phyloP scores from a whole-genome alignment of 2,888 invertebrate genomes.

The Biston stratarius region DNA sequence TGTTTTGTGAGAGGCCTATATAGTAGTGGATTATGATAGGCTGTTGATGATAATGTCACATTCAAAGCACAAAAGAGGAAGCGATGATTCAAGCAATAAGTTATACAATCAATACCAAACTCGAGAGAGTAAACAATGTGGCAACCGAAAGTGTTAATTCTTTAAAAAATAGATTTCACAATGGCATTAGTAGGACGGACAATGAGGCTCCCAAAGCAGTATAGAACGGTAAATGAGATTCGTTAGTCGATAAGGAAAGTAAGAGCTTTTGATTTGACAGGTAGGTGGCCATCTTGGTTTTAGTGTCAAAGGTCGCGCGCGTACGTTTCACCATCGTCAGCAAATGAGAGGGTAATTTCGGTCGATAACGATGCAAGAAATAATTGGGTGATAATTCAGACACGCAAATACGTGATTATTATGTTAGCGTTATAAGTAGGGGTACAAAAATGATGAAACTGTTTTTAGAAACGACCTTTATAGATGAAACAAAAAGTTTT shows the following conservation, averaged over 20 bases:
- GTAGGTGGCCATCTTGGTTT: slow-evolving; percentile 74
- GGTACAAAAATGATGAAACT: slow-evolving; percentile 33
- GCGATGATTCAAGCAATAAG: slow-evolving; percentile 37
- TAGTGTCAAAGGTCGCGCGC: slow-evolving; percentile 76
- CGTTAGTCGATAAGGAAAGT: slow-evolving; percentile 76
- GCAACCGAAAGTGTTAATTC: slow-evolving; percentile 61
- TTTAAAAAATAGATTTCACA: slow-evolving; percentile 60
- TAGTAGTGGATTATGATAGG: too few relatives aligned
- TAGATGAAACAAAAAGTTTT: background rate
- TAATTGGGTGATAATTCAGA: slow-evolving; percentile 64
- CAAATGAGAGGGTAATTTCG: slow-evolving; percentile 71
- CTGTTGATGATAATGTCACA: background rate
- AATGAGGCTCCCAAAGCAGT: slow-evolving; percentile 61
- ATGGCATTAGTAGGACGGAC: slow-evolving; percentile 60
- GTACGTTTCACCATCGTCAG: slow-evolving; percentile 70
- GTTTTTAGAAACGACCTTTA: slow-evolving; percentile 5
- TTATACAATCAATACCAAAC: slow-evolving; percentile 49
- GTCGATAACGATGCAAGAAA: slow-evolving; percentile 58
- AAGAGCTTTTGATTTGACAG: slow-evolving; percentile 79
- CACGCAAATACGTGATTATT: slow-evolving; percentile 48
- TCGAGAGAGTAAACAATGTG: slow-evolving; percentile 51
- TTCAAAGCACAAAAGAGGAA: slow-evolving; percentile 29
- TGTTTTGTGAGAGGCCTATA: too few relatives aligned
- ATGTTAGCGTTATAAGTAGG: slow-evolving; percentile 42
- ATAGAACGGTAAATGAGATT: slow-evolving; percentile 66